Conservation (phyloP, 2,888 invertebrate species). For the Agapostemon virescens region DNA sequence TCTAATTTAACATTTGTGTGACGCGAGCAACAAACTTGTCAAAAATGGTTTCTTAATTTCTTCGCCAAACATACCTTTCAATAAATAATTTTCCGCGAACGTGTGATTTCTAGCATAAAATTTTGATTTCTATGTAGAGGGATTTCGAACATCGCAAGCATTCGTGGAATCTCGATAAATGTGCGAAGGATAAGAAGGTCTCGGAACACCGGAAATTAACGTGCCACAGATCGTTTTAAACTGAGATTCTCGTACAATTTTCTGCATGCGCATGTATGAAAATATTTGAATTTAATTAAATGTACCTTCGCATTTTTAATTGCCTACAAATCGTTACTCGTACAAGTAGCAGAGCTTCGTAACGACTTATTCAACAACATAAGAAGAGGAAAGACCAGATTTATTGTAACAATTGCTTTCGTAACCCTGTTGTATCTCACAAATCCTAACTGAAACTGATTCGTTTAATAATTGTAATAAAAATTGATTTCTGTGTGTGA, state of each 20-base stretch:
- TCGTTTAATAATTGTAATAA: too few relatives aligned
- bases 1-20: too few relatives aligned
- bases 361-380: neutral
- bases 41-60: neutral
- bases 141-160: neutral
- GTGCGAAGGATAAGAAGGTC: neutral
- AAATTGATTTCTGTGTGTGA: too few relatives aligned
- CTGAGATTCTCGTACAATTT: neutral
- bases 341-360: neutral
- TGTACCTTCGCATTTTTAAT: neutral
- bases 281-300: neutral
- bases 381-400: too few relatives aligned
- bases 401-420: too few relatives aligned
- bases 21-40: neutral
- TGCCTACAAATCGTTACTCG: neutral
- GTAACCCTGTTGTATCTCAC: too few relatives aligned
- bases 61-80: neutral
- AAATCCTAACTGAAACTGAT: too few relatives aligned
- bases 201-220: slow-evolving; percentile 23
- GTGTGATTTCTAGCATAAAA: neutral
- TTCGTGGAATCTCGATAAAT: slow-evolving; percentile 2
- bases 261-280: neutral
- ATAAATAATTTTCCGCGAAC: neutral
- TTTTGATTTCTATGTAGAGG: neutral
- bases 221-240: neutral